Base-by-base conservation (phyloP, 2,888 invertebrate species). In the Hypomecis punctinalis region DNA sequence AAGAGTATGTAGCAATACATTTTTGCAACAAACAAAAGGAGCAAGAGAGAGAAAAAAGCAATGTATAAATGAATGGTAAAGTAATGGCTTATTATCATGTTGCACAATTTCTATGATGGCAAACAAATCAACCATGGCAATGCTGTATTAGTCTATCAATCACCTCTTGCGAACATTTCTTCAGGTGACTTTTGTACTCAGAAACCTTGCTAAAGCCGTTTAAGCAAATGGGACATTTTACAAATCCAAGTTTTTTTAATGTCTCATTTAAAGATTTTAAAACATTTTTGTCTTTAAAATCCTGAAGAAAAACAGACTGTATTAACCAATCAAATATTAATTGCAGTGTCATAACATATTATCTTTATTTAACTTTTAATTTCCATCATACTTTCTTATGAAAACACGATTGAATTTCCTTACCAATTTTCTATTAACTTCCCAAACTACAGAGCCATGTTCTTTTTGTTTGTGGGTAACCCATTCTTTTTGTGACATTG, bases 391-490 rank as follows among this genome's bases (percentile, higher is more conserved):
- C 23, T 23, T 23, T 23, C 3, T 23, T 23, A 23, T 23, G 23
- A 23, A 1, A 23, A 23, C 23, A 23, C 33, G 2, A n/a, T n/a
- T 1, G 0, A 9, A n/a, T n/a, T 35, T 35, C n/a, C 84, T 81
- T 78, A 86, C 88, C 65, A 84, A 70, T 42, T 67, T 62, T 61
- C 76, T 49, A 9, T 78, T 81, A 8, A 69, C 69, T 68, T 72
- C 78, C 82, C 83, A 85, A 53, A 81, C 84, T 61, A 84, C 79
- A 42, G 69, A 74, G 63, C 79, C 74, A 70, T 88, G 88, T 37
- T 76, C 63, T 39, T 72, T 64, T 37, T 69, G 66, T 33, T 78
- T 73, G 70, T 89, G 87, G 6, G 70, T 42, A 6, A 82, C 73
- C 86, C 86, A 88, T 46, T 82, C 76, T 5, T 9, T 65, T 64